Evolutionary conservation across 2,797 vertebrate genomes (phyloP), one percentile per base, ranked within the genome.

Genomic region (Mormyrops boulengeri): DNA sequence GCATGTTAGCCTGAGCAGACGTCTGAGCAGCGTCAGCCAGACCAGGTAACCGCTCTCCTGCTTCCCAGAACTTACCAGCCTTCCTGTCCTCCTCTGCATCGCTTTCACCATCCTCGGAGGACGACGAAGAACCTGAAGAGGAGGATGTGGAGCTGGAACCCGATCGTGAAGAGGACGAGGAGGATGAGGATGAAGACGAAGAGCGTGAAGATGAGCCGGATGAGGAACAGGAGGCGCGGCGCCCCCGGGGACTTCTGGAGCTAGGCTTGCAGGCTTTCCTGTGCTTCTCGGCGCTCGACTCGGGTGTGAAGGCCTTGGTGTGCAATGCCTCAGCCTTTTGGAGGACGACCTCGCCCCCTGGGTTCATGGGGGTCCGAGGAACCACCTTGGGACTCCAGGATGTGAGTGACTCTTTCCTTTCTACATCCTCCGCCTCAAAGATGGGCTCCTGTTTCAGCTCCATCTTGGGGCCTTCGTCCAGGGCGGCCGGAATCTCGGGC

Each of bases 131-230:
- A 0, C 98, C 99, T 0, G 98, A 99, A 0, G 98, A 98, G 0
- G 97, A 97, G 1, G 98, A 99, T 0, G 98, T 98, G 3, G 98
- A 99, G 88, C 96, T 96, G 91, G 96, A 97, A 91, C 96, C 96
- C 1, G 98, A 98, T 0, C 95, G 96, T 34, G 98, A 97, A 3
- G 96, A 98, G 26, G 99, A 99, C 87, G 98, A 97, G 82, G 96
- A 97, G 8, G 96, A 96, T 47, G 97, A 97, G 9, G 96, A 97
- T 0, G 96, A 96, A 0, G 97, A 97, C 11, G 97, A 97, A 0
- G 97, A 98, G 85, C 97, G 98, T 0, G 98, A 98, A 9, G 98
- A 99, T 89, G 98, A 98, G 94, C 97, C 98, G 2, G 99, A 98
- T 47, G 98, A 99, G 90, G 97, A 97, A 85, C 97, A 97, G 0